Percentiles rank a stretch among this genome's conserved stretches.
phyloP scores from a whole-genome alignment of 2,888 invertebrate species.

The Agonopterix alstromeriana region DNA sequence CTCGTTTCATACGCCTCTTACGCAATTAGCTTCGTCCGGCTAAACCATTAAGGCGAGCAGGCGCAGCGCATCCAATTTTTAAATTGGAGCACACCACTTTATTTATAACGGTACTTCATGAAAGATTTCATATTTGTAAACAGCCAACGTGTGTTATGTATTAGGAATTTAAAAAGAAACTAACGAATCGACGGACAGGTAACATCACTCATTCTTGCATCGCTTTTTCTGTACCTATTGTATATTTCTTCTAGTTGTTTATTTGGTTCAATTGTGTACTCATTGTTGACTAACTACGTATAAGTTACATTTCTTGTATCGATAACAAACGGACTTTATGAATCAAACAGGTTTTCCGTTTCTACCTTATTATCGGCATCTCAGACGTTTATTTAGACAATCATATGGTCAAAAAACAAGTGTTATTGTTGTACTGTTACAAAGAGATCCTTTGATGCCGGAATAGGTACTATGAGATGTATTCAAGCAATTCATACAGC shows the following conservation, averaged over 20 bases:
- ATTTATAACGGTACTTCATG: slow-evolving; percentile 7
- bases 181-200: neutral
- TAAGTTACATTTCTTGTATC: too few relatives aligned
- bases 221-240: too few relatives aligned
- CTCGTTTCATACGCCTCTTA: slow-evolving; percentile 65
- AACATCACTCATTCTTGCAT: slow-evolving; percentile 2
- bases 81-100: slow-evolving; percentile 18
- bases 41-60: slow-evolving; percentile 33
- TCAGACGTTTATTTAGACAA: slow-evolving; percentile 16
- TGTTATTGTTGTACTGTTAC: slow-evolving; percentile 60
- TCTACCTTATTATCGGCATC: neutral
- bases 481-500: slow-evolving; percentile 51
- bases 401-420: slow-evolving; percentile 32
- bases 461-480: slow-evolving; percentile 54
- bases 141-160: too few relatives aligned
- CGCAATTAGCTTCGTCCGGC: slow-evolving; percentile 59
- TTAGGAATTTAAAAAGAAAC: too few relatives aligned
- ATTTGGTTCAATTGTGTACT: too few relatives aligned
- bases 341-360: neutral
- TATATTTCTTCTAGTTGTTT: too few relatives aligned
- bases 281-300: too few relatives aligned
- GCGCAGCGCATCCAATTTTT: slow-evolving; percentile 32
- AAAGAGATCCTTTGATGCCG: slow-evolving; percentile 57
- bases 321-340: neutral
- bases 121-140: too few relatives aligned